Evolutionary conservation across 2,113 vertebrate species (phyloP).

Genomic region (Brachyhypopomus occidentalis): DNA sequence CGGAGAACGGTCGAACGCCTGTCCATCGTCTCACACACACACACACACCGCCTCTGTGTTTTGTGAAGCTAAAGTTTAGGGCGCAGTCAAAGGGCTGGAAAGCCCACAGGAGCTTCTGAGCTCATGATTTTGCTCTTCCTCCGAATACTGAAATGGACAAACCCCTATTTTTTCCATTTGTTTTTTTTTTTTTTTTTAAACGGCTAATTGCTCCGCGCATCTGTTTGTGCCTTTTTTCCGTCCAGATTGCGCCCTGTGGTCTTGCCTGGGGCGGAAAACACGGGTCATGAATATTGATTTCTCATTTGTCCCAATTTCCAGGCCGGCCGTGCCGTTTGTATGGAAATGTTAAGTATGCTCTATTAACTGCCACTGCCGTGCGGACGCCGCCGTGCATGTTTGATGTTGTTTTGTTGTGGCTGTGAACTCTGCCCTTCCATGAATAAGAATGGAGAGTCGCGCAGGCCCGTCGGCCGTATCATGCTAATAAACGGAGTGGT

Average conservation of each 20-base stretch:
- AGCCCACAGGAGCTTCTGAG: not conserved
- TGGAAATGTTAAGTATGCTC: conserved; percentile 24
- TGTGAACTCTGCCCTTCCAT: conserved; percentile 1
- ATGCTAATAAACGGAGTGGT: not conserved
- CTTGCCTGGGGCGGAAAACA: conserved; percentile 11
- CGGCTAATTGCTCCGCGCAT: not conserved
- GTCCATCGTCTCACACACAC: not conserved
- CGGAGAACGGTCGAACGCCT: not conserved
- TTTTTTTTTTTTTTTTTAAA: not conserved
- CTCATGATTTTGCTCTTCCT: not conserved
- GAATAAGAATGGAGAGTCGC: not conserved
- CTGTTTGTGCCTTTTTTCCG: conserved; percentile 16
- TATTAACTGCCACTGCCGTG: conserved; percentile 9
- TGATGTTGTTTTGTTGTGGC: conserved; percentile 20
- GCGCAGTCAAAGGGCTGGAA: not conserved
- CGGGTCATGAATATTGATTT: conserved; percentile 14
- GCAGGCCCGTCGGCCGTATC: conserved; percentile 4
- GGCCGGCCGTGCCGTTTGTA: not conserved
- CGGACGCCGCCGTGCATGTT: not conserved
- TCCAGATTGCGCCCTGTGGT: conserved; percentile 7
- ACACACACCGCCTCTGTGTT: not conserved
- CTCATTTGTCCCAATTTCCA: conserved; percentile 26
- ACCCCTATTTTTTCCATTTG: too few relatives aligned
- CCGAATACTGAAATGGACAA: too few relatives aligned
- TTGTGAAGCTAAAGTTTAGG: not conserved